Conservation (phyloP, 2,797 vertebrate species). For the Natrix natrix region DNA sequence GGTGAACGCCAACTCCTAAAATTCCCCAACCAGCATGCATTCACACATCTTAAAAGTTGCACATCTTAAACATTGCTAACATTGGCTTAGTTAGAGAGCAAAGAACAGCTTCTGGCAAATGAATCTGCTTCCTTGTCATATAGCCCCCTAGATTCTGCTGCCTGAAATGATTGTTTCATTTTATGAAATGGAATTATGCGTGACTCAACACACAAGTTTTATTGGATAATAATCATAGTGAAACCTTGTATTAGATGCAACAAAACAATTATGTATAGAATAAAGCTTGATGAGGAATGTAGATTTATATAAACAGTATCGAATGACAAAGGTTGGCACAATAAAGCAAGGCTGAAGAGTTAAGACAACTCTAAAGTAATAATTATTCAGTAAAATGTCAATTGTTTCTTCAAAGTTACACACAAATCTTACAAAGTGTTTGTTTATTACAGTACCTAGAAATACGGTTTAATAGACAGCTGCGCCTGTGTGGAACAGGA, state of each 20-base stretch:
- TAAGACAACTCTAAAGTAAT: background rate
- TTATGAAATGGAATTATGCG: background rate
- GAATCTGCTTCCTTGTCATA: background rate
- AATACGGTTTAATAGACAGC: slow-evolving; percentile 86
- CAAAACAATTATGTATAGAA: background rate
- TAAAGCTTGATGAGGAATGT: background rate
- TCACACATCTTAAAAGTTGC: background rate
- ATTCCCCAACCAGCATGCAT: background rate
- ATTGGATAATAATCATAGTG: background rate
- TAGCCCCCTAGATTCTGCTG: background rate
- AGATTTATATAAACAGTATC: background rate
- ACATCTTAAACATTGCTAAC: background rate
- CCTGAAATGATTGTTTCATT: background rate
- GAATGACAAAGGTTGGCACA: background rate
- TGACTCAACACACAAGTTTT: background rate
- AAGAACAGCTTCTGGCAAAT: background rate
- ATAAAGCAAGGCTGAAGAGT: slow-evolving; percentile 8
- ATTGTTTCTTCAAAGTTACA: background rate
- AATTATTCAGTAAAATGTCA: slow-evolving; percentile 6
- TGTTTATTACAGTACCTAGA: slow-evolving; percentile 85
- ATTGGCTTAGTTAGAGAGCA: background rate
- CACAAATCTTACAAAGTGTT: background rate
- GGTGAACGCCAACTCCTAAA: background rate
- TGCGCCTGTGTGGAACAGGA: slow-evolving; percentile 84
- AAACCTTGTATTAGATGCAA: background rate